These are phyloP conservation scores for Galeopterus variegatus DNA, from an alignment of 2,113 vertebrate species.

Conservation along the genomic window DNA sequence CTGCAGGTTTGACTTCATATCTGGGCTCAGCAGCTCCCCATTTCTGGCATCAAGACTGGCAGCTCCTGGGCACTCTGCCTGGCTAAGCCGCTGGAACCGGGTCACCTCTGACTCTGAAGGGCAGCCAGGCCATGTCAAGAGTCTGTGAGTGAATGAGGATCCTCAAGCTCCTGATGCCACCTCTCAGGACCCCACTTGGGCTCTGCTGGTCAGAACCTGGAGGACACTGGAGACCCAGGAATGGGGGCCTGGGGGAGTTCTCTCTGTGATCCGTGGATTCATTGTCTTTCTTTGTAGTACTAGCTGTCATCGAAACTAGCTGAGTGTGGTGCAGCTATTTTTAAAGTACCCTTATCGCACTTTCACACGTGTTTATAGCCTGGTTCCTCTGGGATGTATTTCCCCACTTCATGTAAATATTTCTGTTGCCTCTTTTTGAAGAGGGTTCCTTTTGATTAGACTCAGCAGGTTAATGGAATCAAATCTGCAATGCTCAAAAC, in stretches of 20 bases:
- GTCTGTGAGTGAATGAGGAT: not conserved
- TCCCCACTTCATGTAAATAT: not conserved
- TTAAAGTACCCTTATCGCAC: not conserved
- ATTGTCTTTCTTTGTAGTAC: no score
- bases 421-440: constrained; percentile 13
- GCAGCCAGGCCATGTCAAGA: not conserved
- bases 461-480: not conserved
- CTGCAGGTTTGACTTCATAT: accelerated
- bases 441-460: constrained; percentile 35
- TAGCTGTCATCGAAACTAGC: not conserved
- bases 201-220: no score
- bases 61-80: not conserved
- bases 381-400: not conserved
- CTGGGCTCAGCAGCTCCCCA: not conserved
- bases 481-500: not conserved
- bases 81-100: no score
- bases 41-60: not conserved
- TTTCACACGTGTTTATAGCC: not conserved
- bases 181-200: not conserved
- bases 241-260: accelerated
- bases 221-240: not conserved
- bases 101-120: not conserved
- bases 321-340: accelerated
- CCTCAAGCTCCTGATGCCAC: not conserved
- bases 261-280: accelerated